Evolutionary conservation across 2,113 vertebrate species (phyloP).

Genomic region (Etheostoma spectabile): DNA sequence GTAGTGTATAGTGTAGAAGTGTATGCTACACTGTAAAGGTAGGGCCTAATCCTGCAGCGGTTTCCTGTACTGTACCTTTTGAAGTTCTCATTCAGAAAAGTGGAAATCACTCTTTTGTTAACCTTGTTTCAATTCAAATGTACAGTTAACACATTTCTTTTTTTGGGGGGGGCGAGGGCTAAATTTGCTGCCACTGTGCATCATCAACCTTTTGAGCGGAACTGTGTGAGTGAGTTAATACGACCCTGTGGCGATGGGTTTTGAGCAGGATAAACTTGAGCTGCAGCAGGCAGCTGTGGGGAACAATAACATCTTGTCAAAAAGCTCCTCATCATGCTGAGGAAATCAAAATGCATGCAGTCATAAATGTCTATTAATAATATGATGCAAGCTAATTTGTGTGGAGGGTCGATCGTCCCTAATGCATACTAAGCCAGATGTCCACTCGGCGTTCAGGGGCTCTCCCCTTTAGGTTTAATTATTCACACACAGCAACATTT

Average conservation of each 20-base stretch:
- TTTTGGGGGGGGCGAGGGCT: not conserved
- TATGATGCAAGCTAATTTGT: constrained; percentile 57
- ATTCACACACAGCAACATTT: constrained; percentile 59
- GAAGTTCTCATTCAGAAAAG: constrained; percentile 43
- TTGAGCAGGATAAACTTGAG: not conserved
- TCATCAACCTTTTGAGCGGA: constrained; percentile 10
- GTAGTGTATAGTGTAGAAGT: not conserved
- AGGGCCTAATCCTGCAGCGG: constrained; percentile 7
- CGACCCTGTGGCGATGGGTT: constrained; percentile 11
- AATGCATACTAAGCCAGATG: constrained; percentile 31
- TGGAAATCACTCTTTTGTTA: constrained; percentile 40
- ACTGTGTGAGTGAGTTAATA: constrained; percentile 18
- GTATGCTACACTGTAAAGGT: not conserved
- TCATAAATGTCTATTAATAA: constrained; percentile 48
- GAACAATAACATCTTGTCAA: constrained; percentile 32
- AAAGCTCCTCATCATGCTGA: constrained; percentile 26
- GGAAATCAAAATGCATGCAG: constrained; percentile 45
- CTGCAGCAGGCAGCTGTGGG: not conserved
- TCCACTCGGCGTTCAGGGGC: constrained; percentile 23
- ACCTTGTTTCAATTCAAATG: constrained; percentile 27
- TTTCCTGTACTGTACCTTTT: constrained; percentile 34
- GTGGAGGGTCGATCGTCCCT: constrained; percentile 25
- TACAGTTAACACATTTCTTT: not conserved
- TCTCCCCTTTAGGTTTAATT: constrained; percentile 54
- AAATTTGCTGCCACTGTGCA: constrained; percentile 35